Base-by-base conservation (phyloP, 2,797 vertebrate genomes). In the Saxicola maurus region DNA sequence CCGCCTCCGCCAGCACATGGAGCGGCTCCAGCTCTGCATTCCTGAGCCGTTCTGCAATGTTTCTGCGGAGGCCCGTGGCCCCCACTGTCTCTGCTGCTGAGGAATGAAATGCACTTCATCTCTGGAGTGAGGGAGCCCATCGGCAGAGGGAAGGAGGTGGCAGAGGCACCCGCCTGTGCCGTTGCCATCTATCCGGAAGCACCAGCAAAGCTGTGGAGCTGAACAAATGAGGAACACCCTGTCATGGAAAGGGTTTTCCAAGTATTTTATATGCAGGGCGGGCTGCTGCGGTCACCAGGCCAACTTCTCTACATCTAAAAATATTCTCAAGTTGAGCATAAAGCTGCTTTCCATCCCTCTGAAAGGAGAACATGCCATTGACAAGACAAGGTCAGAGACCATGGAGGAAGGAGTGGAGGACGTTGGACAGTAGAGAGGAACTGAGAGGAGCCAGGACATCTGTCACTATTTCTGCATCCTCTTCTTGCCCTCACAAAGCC, bases 11-110 rank as follows among this genome's bases (percentile, higher is more conserved):
- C 92, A 85, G 79, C 77, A 90, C 81, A 86, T 83, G 91, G 94
- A 96, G 87, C 19, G 10, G 94, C 95, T 97, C 97, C 97, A 97
- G 94, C 91, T 92, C 93, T 12, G 69, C 96, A 97, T 97, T 97
- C 97, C 96, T 96, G 94, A 96, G 90, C 73, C 3, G 60, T 95
- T 97, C 96, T 62, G 96, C 96, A 96, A 97, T 78, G 87, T 67
- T 87, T 89, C 91, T 92, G 93, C 9, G 9, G 93, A 93, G 96
- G 95, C 96, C 97, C 92, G 71, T 57, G 48, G 91, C 95, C 89
- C 94, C 88, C 92, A 94, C 69, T 89, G 87, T 92, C 91, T 95
- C 64, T 0, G 3, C 82, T 42, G 65, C 82, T 4, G 37, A 90
- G 94, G 96, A 97, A 97, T 95, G 94, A 96, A 96, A 96, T 92